A percentile compares a stretch with the other conserved stretches of the same genome.
These are phyloP conservation scores for Argyresthia albistria DNA, from an alignment of 2,888 invertebrate genomes.

Conservation along the genomic window DNA sequence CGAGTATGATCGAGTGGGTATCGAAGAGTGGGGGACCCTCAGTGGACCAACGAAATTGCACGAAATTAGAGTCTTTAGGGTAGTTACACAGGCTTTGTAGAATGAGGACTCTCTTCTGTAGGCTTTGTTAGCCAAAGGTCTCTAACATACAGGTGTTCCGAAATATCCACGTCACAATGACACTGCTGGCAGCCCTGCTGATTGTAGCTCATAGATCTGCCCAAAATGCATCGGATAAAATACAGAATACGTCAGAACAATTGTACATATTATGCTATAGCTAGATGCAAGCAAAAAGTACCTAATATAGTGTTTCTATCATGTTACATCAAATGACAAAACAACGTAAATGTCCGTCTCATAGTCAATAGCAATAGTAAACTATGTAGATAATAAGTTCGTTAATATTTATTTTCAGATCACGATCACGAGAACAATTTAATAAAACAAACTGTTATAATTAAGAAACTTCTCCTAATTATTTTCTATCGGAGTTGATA, in stretches of 20 bases:
- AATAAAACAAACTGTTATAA: conserved; percentile 36
- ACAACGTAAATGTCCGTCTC: no score
- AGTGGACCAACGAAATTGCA: conserved; percentile 16
- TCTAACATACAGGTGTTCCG: no score
- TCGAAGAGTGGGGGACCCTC: conserved; percentile 33
- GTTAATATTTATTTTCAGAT: conserved; percentile 4
- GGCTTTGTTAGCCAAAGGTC: background rate
- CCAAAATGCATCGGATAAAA: no score
- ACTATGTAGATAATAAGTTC: background rate
- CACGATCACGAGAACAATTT: conserved; percentile 14
- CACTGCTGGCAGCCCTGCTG: no score
- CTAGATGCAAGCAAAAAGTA: no score
- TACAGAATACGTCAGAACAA: no score
- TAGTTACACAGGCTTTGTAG: background rate
- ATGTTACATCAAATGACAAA: no score
- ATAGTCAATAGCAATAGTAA: no score
- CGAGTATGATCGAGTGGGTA: conserved; percentile 54
- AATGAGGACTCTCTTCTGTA: background rate
- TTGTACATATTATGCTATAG: no score
- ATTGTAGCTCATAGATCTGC: no score
- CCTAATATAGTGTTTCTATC: no score
- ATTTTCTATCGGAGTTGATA: conserved; percentile 55
- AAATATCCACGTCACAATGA: no score
- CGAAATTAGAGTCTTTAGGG: conserved; percentile 9
- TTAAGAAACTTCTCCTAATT: conserved; percentile 55